Base-by-base conservation (phyloP, 2,888 invertebrate genomes). In the Hesperia comma region DNA sequence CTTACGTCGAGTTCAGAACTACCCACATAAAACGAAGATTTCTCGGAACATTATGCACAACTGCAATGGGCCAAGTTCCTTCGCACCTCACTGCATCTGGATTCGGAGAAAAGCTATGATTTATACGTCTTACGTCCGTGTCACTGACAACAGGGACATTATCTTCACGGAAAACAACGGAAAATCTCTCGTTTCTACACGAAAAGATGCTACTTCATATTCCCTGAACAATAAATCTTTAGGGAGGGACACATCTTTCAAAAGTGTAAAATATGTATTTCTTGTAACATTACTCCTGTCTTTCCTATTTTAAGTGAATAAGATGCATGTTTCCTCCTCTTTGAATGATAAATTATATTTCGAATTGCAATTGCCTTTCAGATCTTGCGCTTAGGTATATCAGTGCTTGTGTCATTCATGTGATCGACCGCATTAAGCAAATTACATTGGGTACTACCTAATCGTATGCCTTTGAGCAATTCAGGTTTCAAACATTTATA, bases 241-340 rank as follows among this genome's bases (percentile, higher is more conserved):
- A 77, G 80, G 81, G 82, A 81, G 85, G 82, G 89, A 88, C 90
- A 83, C 87, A 89, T 89, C 86, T 91, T 91, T 91, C 92, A 91
- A 88, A 92, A 90, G 82, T 88, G 82, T 91, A 89, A 92, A 91
- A 90, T 90, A 91, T 89, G 86, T 88, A 88, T 91, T 87, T 85
- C 86, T 87, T 84, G 87, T 87, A 84, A 82, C 78, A 76, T 76
- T 74, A 74, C 77, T 73, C 75, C 69, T 77, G 79, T 78, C 73
- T 77, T 76, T 74, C 78, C 76, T 74, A 74, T 72, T 78, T 78
- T 79, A 81, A 77, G 79, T 80, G 79, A 79, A 79, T 76, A 80
- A 77, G 79, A 83, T 84, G 81, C 80, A 83, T 85, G 78, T 69
- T n/a, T 53, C 56, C 58, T 61, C 66, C 70, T 58, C 62, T 55